Percentiles rank a stretch among this genome's conserved stretches.
phyloP scores from a whole-genome alignment of 2,888 invertebrate species.

The Phrixothrix hirtus region DNA sequence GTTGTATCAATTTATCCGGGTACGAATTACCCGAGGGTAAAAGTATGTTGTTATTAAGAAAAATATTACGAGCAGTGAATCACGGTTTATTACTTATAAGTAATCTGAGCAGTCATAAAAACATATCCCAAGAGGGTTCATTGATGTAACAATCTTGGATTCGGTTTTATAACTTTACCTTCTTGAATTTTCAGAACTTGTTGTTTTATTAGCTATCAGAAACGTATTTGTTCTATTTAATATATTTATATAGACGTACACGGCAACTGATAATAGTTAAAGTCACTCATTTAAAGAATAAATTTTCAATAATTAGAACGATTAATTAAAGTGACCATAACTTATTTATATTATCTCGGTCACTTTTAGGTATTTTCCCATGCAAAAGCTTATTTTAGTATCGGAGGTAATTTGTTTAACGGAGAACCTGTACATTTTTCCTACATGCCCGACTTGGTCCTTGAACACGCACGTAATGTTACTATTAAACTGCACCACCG shows the following conservation, averaged over 20 bases:
- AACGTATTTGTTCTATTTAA: too few species aligned
- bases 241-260: too few species aligned
- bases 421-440: slow-evolving; percentile 74
- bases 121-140: slow-evolving; percentile 1
- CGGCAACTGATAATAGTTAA: too few species aligned
- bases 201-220: neutral
- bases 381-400: slow-evolving; percentile 76
- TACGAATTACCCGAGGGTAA: slow-evolving; percentile 1
- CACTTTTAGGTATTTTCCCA: slow-evolving; percentile 71
- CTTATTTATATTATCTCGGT: neutral
- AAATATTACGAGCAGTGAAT: slow-evolving; percentile 10
- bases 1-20: neutral
- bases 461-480: slow-evolving; percentile 81
- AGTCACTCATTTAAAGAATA: too few species aligned
- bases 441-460: slow-evolving; percentile 73
- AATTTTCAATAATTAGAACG: too few species aligned
- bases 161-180: neutral
- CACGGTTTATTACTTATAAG: slow-evolving; percentile 9
- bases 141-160: neutral
- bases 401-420: slow-evolving; percentile 71
- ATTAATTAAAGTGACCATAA: too few species aligned
- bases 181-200: neutral
- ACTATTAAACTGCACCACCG: slow-evolving; percentile 78
- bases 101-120: slow-evolving; percentile 8
- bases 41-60: slow-evolving; percentile 8